Evolutionary conservation across 2,113 vertebrate species (phyloP).

Genomic region (Archocentrus centrarchus): DNA sequence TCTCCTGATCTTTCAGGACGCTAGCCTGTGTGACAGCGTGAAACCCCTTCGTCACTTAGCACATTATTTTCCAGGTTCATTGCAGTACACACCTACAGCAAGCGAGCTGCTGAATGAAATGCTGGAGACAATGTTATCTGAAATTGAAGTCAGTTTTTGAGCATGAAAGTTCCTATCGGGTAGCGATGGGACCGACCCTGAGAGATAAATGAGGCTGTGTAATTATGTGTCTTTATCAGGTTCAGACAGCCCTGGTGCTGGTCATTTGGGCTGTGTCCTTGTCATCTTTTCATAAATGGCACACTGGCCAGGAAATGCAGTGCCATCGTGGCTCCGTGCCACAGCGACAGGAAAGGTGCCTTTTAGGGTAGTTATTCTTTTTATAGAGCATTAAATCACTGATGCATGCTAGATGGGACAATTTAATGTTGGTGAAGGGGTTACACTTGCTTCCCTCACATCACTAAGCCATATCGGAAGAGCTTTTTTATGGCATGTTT

Average conservation of each 20-base stretch:
- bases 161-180: constrained; percentile 56
- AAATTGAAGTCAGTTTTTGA: constrained; percentile 69
- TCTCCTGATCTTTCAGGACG: constrained; percentile 32
- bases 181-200: constrained; percentile 68
- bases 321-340: constrained; percentile 47
- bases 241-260: constrained; percentile 54
- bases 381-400: constrained; percentile 51
- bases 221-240: constrained; percentile 80
- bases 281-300: constrained; percentile 67
- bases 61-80: constrained; percentile 53
- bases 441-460: constrained; percentile 31
- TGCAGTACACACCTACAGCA: constrained; percentile 34
- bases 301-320: constrained; percentile 24
- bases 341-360: constrained; percentile 63
- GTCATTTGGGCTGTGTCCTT: constrained; percentile 69
- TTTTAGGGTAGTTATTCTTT: constrained; percentile 52
- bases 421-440: constrained; percentile 36
- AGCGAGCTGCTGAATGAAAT: constrained; percentile 56
- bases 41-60: constrained; percentile 39
- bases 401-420: constrained; percentile 45
- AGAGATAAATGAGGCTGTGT: constrained; percentile 72
- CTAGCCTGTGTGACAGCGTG: constrained; percentile 3
- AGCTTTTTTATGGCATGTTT: constrained; percentile 31
- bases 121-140: constrained; percentile 76
- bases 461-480: constrained; percentile 19